Evolutionary conservation across 1,140 invertebrate genomes (phyloP), one percentile per base, ranked within the genome.

Genomic region (Drosophila yakuba): DNA sequence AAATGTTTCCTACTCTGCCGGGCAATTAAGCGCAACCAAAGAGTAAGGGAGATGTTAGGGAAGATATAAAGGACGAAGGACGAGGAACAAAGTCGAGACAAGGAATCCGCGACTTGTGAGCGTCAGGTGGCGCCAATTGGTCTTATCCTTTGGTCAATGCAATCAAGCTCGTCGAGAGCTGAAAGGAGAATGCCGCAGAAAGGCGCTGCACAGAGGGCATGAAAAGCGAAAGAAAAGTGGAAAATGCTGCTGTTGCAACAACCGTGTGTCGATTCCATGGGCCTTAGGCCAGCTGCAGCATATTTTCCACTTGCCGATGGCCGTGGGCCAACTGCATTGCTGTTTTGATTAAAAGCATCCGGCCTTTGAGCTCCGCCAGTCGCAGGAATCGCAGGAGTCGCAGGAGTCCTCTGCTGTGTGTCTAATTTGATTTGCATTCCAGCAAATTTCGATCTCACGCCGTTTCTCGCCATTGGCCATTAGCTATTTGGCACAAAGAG

Each of bases 341-440:
- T 83, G 62, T 67, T 72, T 85, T 81, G 82, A 85, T 85, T 86
- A 81, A 80, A 85, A 85, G 82, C 74, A 54, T 62, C 61, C 59
- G 62, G 25, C 60, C 64, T 85, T 82, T 78, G 78, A 78, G 52
- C 5, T 41, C 12, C 17, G 23, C 62, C 36, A 56, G 35, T 60
- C 15, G 39, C 41, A 55, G 20, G 4, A 48, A 23, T 20, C 20
- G 20, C 20, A 25, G 25, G 25, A 25, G 25, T 44, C 17, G 59
- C 25, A 57, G 52, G 35, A 50, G 32, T 54, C 41, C 20, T 23
- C 44, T 23, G n/a, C 32, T 54, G 48, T 58, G 72, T 59, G 45
- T 80, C 80, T 84, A 80, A 85, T 85, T 84, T 77, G 66, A 85
- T 85, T 80, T 85, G 77, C 81, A 85, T 80, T 59, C 59, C 50